Evolutionary conservation across 2,797 vertebrate species (phyloP).

Genomic region (Phataginus tricuspis): DNA sequence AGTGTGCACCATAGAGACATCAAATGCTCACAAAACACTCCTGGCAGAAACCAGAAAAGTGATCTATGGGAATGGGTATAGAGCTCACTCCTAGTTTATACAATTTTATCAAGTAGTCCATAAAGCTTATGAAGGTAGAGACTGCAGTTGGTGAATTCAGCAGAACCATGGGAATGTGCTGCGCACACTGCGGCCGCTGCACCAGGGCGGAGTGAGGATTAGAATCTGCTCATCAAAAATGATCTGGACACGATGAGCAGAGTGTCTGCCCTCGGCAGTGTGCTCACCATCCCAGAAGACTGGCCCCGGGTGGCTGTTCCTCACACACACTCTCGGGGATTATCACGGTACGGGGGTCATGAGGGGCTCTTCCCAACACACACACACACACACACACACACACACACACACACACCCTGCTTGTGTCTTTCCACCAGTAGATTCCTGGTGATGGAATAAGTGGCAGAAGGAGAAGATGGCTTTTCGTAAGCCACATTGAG

Average conservation of each 20-base stretch:
- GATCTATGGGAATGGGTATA: neutral
- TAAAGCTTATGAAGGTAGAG: neutral
- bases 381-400: neutral
- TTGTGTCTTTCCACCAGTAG: neutral
- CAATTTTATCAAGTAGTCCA: constrained; percentile 12
- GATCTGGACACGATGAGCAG: neutral
- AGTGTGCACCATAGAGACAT: neutral
- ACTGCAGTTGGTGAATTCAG: neutral
- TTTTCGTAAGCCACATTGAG: neutral
- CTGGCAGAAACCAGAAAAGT: neutral
- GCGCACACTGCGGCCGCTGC: neutral
- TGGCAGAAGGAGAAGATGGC: neutral
- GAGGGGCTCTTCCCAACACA: neutral
- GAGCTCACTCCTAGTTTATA: neutral
- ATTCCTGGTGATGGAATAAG: constrained; percentile 43
- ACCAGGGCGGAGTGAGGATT: neutral
- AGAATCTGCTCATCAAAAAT: neutral
- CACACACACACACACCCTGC: too few species aligned
- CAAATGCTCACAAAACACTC: neutral
- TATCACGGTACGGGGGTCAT: neutral
- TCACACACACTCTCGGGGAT: neutral
- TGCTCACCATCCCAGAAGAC: neutral
- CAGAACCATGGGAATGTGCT: neutral
- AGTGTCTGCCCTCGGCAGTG: neutral
- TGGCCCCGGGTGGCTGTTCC: neutral